Conservation (phyloP, 2,797 vertebrate genomes). For the Clarias platycephalus region DNA sequence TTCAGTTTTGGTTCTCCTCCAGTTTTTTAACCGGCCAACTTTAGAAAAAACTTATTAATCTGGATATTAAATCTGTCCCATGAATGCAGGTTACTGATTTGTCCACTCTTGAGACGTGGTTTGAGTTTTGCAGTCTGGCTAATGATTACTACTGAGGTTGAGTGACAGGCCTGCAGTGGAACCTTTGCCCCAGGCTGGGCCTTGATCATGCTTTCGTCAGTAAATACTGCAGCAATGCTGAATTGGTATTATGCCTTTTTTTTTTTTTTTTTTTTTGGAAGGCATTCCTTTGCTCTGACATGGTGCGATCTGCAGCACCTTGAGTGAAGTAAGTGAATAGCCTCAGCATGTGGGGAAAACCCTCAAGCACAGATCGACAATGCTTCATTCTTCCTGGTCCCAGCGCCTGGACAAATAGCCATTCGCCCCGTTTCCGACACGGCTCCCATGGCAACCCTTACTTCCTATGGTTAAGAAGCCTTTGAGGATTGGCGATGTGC, state of each 20-base stretch:
- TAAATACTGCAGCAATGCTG: background rate
- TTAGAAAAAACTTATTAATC: too few species aligned
- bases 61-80: background rate
- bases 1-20: background rate
- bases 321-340: slow-evolving; percentile 48
- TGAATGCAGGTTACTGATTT: background rate
- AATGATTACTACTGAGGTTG: slow-evolving; percentile 7
- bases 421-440: slow-evolving; percentile 75
- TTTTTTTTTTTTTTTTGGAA: slow-evolving; percentile 34
- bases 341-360: slow-evolving; percentile 59
- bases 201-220: background rate
- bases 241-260: background rate
- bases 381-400: slow-evolving; percentile 63
- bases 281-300: slow-evolving; percentile 46
- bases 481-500: slow-evolving; percentile 78
- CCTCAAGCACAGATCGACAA: slow-evolving; percentile 57
- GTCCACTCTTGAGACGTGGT: background rate
- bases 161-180: background rate
- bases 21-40: background rate
- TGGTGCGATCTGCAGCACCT: slow-evolving; percentile 51
- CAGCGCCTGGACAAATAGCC: slow-evolving; percentile 74
- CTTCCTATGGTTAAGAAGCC: slow-evolving; percentile 71
- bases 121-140: slow-evolving; percentile 14
- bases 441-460: slow-evolving; percentile 78
- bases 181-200: background rate